Evolutionary conservation across 2,888 invertebrate species (phyloP).

Genomic region (Volucella inflata): DNA sequence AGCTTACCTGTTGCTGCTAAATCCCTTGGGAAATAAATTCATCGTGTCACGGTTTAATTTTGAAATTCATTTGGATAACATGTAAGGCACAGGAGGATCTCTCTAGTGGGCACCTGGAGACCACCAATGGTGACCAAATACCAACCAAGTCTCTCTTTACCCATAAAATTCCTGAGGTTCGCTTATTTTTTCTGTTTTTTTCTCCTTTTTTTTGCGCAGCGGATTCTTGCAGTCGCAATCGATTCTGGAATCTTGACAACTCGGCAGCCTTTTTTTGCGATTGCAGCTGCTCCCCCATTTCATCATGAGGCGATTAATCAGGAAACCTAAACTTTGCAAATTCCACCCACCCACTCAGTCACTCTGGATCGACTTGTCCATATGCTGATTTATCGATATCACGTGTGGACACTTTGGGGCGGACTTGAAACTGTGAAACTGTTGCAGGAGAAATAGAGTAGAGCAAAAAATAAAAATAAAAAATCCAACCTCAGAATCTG

Average conservation of each 20-base stretch:
- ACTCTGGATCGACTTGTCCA: conserved; percentile 42
- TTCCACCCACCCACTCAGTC: conserved; percentile 66
- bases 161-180: not conserved
- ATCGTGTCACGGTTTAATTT: conserved; percentile 67
- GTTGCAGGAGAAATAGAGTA: conserved; percentile 30
- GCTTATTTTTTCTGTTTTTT: not conserved
- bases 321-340: conserved; percentile 69
- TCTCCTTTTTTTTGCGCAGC: not conserved
- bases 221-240: conserved; percentile 43
- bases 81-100: conserved; percentile 49
- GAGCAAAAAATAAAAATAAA: not conserved
- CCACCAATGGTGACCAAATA: conserved; percentile 61
- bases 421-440: conserved; percentile 47
- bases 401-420: conserved; percentile 73
- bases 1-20: conserved; percentile 64
- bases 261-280: conserved; percentile 46
- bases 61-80: conserved; percentile 56
- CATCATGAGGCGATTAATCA: conserved; percentile 50
- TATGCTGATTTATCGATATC: conserved; percentile 72
- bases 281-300: conserved; percentile 68
- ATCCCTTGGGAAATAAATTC: conserved; percentile 69
- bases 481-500: conserved; percentile 66
- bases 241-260: conserved; percentile 65
- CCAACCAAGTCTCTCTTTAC: conserved; percentile 31
- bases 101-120: conserved; percentile 64